A percentile compares a stretch with the other conserved stretches of the same genome.
phyloP scores from a whole-genome alignment of 2,888 invertebrate species.

The Hirtodrosophila confusa region DNA sequence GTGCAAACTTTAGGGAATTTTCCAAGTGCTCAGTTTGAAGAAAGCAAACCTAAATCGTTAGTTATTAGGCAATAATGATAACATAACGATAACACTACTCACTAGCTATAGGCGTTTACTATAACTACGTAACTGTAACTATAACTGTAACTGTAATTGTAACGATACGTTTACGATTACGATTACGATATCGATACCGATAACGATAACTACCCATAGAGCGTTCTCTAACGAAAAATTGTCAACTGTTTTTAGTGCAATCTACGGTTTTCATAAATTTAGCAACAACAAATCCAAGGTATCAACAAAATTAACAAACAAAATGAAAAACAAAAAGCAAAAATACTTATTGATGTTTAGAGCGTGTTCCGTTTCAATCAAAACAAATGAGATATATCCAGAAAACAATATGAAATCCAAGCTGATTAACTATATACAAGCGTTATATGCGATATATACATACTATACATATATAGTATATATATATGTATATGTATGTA shows the following conservation, averaged over 20 bases:
- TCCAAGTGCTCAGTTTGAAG: conserved; percentile 65
- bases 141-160: conserved; percentile 40
- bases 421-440: conserved; percentile 51
- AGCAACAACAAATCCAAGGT: conserved; percentile 41
- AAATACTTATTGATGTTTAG: conserved; percentile 57
- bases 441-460: conserved; percentile 63
- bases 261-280: conserved; percentile 80
- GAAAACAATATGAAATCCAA: conserved; percentile 7
- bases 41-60: conserved; percentile 37
- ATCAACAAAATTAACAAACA: conserved; percentile 21
- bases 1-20: conserved; percentile 69
- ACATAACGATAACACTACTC: conserved; percentile 44
- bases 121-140: conserved; percentile 45
- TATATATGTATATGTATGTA: conserved; percentile 30
- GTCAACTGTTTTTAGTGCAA: conserved; percentile 77
- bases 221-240: conserved; percentile 54
- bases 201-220: conserved; percentile 53
- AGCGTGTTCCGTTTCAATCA: conserved; percentile 70
- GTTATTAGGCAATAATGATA: conserved; percentile 26
- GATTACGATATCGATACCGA: conserved; percentile 29
- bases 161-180: conserved; percentile 45
- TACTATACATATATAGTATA: conserved; percentile 52
- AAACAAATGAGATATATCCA: conserved; percentile 15
- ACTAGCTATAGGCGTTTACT: conserved; percentile 44
- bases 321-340: conserved; percentile 17